These are phyloP conservation scores for Hanleya hanleyi DNA, from an alignment of 2,888 invertebrate genomes.

Conservation along the genomic window DNA sequence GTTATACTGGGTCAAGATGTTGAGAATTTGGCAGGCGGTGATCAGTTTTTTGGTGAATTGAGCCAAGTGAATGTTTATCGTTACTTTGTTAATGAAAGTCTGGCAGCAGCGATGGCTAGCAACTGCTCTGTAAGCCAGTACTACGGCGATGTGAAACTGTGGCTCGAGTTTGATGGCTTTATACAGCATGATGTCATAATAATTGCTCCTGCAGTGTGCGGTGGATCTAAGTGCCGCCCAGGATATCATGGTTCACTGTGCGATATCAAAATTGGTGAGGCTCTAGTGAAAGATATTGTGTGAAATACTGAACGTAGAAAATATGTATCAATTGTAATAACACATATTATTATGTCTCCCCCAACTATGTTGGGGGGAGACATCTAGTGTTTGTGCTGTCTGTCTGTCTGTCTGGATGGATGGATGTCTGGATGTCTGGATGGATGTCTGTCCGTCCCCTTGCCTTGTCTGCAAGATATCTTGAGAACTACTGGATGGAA, in stretches of 20 bases:
- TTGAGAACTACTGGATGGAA: too few relatives aligned
- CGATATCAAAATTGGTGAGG: constrained; percentile 78
- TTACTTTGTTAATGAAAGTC: constrained; percentile 15
- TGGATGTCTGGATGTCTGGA: too few relatives aligned
- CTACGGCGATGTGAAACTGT: constrained; percentile 45
- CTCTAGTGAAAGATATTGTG: too few relatives aligned
- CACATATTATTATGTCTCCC: too few relatives aligned
- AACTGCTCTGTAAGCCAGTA: constrained; percentile 33
- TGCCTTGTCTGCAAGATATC: too few relatives aligned
- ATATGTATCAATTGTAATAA: too few relatives aligned
- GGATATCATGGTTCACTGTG: constrained; percentile 92
- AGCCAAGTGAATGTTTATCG: constrained; percentile 53
- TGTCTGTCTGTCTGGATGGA: too few relatives aligned
- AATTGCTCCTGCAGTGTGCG: constrained; percentile 51
- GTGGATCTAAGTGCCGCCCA: constrained; percentile 78
- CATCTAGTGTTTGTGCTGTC: too few relatives aligned
- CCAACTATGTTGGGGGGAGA: too few relatives aligned
- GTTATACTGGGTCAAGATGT: constrained; percentile 32
- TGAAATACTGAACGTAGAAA: too few relatives aligned
- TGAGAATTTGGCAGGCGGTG: not conserved
- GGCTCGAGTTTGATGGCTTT: constrained; percentile 51
- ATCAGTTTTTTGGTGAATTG: constrained; percentile 51
- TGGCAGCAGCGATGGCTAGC: constrained; percentile 31
- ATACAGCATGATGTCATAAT: constrained; percentile 33
- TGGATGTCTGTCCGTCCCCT: too few relatives aligned